Conservation (phyloP, 1,140 invertebrate species). For the Mylabris phalerata region DNA sequence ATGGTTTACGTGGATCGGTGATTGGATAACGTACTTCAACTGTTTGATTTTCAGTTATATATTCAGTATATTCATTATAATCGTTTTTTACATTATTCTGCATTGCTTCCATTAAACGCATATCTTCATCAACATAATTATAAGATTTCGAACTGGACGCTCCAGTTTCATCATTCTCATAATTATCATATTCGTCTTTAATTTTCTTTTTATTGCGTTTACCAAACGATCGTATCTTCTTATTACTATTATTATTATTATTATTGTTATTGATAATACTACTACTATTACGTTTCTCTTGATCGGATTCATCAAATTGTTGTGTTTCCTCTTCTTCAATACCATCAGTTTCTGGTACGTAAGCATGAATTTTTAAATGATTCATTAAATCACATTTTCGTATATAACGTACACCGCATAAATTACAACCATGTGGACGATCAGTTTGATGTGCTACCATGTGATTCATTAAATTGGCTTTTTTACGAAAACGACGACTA, state of each 20-base stretch:
- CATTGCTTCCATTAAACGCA: slow-evolving; percentile 44
- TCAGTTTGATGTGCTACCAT: slow-evolving; percentile 78
- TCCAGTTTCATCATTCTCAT: slow-evolving; percentile 18
- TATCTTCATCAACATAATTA: slow-evolving; percentile 45
- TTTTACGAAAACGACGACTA: slow-evolving; percentile 71
- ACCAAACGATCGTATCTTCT: slow-evolving; percentile 10
- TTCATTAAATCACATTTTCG: slow-evolving; percentile 71
- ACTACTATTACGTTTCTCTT: slow-evolving; percentile 17
- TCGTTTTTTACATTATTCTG: slow-evolving; percentile 40
- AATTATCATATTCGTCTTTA: slow-evolving; percentile 34
- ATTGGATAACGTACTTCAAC: slow-evolving; percentile 51
- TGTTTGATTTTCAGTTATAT: slow-evolving; percentile 53
- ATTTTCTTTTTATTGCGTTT: slow-evolving; percentile 26
- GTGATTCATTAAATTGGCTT: slow-evolving; percentile 74
- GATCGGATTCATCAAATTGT: slow-evolving; percentile 26
- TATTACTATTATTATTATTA: not conserved
- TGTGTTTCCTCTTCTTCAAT: slow-evolving; percentile 36
- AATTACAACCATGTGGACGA: slow-evolving; percentile 65
- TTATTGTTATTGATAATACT: too few species aligned
- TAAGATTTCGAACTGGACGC: slow-evolving; percentile 37
- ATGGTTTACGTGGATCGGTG: slow-evolving; percentile 65
- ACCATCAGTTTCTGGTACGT: slow-evolving; percentile 48
- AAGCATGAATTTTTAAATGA: slow-evolving; percentile 74
- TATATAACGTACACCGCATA: slow-evolving; percentile 70
- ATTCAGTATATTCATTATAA: slow-evolving; percentile 33